Base-by-base conservation (phyloP, 2,888 invertebrate genomes). In the Luperina nickerlii region DNA sequence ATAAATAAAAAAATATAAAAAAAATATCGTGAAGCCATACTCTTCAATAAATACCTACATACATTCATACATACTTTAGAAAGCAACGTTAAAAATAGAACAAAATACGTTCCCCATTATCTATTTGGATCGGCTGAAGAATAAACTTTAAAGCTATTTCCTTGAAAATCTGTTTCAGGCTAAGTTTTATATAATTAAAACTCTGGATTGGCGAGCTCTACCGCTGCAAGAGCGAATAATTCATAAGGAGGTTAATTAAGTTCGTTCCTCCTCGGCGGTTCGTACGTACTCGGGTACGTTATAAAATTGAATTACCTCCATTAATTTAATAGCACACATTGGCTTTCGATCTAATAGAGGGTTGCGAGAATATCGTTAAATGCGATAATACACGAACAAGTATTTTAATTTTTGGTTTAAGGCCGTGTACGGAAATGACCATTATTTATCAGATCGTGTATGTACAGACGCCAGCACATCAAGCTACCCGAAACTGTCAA, bases 161-260 rank as follows among this genome's bases (percentile, higher is more conserved):
- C 88, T 89, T 74, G 83, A 82, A 92, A 92, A 92, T 92, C 90
- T 86, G 92, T 90, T 92, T 90, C 86, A 89, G 85, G 38, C 81
- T 87, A 93, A 94, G 90, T 93, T 92, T 92, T 90, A 92, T 91
- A 90, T 92, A 92, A 94, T 94, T 94, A 94, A 93, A 93, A 90
- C 92, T 90, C 89, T 79, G 88, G 92, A 93, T 94, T 93, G 92
- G 91, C 91, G 84, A 92, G 93, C 91, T 92, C 90, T 87, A 90
- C 90, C 79, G 89, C 87, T 90, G 92, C 90, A 91, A 88, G 88
- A 88, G 90, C 88, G 93, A 94, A 94, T 94, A 94, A 94, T 93
- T 94, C 92, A 93, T 92, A 94, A 92, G 92, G 92, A 92, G 92
- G 94, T 92, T 94, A 94, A 94, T 94, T 94, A 93, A 94, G 93